These are phyloP conservation scores for Sarcophaga bullata DNA, from an alignment of 1,140 invertebrate species.

Conservation along the genomic window DNA sequence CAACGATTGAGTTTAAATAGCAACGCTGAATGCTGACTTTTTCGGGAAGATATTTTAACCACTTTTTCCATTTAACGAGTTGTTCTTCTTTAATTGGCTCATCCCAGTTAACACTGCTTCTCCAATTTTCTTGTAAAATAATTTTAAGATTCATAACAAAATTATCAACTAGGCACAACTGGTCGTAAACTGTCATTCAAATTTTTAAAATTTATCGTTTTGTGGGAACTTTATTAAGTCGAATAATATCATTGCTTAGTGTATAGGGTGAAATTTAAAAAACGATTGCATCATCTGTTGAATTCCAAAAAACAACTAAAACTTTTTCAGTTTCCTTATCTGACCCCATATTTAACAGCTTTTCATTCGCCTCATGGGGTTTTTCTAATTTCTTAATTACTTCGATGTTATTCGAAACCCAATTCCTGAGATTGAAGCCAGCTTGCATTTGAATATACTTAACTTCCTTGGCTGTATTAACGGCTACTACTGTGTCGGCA, in stretches of 20 bases:
- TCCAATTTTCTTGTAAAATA: conserved; percentile 55
- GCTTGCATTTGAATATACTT: conserved; percentile 47
- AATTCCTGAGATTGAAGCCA: conserved; percentile 48
- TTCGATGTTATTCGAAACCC: conserved; percentile 29
- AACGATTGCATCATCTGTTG: conserved; percentile 9
- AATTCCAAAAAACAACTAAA: conserved; percentile 40
- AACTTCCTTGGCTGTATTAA: conserved; percentile 45
- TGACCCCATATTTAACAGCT: background rate
- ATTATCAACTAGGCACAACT: conserved; percentile 52
- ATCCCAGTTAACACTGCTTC: conserved; percentile 52
- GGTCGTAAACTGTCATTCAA: conserved; percentile 54
- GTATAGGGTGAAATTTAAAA: conserved; percentile 17
- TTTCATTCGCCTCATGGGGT: background rate
- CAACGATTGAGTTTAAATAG: background rate
- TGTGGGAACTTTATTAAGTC: background rate
- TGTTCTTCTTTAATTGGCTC: conserved; percentile 33
- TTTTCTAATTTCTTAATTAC: background rate
- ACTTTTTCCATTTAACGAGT: conserved; percentile 30
- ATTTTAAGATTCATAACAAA: conserved; percentile 51
- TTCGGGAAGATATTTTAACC: conserved; percentile 35
- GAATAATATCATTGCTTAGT: background rate
- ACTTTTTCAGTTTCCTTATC: conserved; percentile 33
- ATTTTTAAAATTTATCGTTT: conserved; percentile 44
- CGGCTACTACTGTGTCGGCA: background rate
- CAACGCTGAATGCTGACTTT: conserved; percentile 23